phyloP scores from a whole-genome alignment of 2,888 invertebrate genomes.

The Masnerella sp. region DNA sequence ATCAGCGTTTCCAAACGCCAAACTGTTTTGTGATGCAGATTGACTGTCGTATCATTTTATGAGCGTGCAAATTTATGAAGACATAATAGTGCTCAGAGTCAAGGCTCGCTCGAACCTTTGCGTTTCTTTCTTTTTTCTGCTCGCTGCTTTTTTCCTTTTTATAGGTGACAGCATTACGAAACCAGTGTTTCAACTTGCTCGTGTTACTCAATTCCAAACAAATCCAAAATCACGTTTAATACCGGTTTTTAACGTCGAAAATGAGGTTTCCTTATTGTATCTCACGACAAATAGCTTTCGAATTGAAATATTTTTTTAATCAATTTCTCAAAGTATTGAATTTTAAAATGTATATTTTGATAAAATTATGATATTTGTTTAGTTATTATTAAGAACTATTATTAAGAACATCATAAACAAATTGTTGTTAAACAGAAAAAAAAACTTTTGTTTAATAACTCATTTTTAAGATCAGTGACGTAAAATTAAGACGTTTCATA shows the following conservation, averaged over 20 bases:
- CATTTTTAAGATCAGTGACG: no score
- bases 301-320: no score
- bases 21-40: constrained; percentile 57
- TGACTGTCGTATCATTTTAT: constrained; percentile 54
- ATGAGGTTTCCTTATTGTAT: no score
- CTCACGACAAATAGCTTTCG: no score
- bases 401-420: no score
- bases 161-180: constrained; percentile 49
- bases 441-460: no score
- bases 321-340: no score
- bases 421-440: no score
- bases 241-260: constrained; percentile 37
- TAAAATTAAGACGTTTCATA: no score
- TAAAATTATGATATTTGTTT: no score
- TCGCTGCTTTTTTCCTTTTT: constrained; percentile 33
- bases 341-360: no score
- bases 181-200: constrained; percentile 48
- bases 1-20: constrained; percentile 43
- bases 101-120: constrained; percentile 54
- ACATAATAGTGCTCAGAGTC: constrained; percentile 58
- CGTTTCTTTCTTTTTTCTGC: constrained; percentile 44
- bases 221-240: constrained; percentile 46
- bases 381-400: no score
- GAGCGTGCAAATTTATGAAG: constrained; percentile 61
- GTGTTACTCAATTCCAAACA: constrained; percentile 51